These are phyloP conservation scores for Balaeniceps rex DNA, from an alignment of 2,113 vertebrate species.

Conservation along the genomic window DNA sequence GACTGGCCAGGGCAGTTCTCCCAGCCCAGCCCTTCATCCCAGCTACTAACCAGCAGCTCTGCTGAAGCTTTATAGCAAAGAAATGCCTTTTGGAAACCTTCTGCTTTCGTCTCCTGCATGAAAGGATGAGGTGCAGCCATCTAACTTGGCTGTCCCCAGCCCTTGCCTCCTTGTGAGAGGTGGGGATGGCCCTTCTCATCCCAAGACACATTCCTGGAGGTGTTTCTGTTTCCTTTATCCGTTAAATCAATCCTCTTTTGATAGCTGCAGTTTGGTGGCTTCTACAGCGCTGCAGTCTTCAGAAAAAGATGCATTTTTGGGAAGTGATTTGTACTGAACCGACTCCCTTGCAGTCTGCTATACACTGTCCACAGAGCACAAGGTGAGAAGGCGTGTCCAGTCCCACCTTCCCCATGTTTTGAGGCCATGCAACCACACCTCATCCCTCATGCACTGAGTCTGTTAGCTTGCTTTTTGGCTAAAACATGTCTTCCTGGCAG, in stretches of 20 bases:
- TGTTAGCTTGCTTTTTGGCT: background rate
- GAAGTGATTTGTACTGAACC: background rate
- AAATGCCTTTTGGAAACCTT: background rate
- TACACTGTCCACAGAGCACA: background rate
- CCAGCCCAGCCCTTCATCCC: background rate
- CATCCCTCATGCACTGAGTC: background rate
- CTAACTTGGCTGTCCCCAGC: background rate
- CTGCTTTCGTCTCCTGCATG: background rate
- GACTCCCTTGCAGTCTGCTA: background rate
- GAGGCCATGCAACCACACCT: background rate
- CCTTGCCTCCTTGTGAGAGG: background rate
- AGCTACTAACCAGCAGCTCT: background rate
- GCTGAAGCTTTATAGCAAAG: background rate
- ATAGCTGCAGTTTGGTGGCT: background rate
- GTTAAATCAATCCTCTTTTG: background rate
- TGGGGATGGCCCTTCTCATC: background rate
- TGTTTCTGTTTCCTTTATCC: background rate
- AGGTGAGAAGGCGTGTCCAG: background rate
- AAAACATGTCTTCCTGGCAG: background rate
- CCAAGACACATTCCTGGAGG: background rate
- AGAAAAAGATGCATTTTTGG: background rate
- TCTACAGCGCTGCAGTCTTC: background rate
- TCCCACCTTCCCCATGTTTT: background rate
- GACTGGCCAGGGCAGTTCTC: background rate
- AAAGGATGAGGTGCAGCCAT: background rate